Evolutionary conservation across 2,888 invertebrate genomes (phyloP).

Genomic region (Torymus aiolomorphi): DNA sequence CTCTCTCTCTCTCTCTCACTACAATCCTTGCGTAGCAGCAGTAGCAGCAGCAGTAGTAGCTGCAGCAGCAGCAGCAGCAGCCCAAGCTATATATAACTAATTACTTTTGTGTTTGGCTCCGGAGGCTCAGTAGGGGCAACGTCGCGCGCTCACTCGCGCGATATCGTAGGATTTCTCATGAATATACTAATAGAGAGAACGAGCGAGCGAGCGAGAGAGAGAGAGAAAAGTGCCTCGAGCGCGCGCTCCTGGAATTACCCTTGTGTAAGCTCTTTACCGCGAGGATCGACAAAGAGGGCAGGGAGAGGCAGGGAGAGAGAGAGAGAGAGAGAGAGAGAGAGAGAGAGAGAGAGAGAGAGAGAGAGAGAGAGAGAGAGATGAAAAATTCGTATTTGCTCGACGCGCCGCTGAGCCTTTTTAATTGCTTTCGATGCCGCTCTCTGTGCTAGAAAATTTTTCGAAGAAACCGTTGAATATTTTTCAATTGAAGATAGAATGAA

Average conservation of each 20-base stretch:
- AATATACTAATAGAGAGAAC: constrained; percentile 69
- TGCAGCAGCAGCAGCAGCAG: too few relatives aligned
- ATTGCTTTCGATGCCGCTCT: constrained; percentile 16
- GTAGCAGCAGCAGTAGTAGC: too few relatives aligned
- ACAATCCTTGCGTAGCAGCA: not conserved
- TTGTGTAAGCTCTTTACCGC: constrained; percentile 63
- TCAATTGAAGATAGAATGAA: not conserved
- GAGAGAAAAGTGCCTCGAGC: constrained; percentile 62
- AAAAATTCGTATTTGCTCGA: constrained; percentile 38
- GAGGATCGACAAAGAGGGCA: constrained; percentile 61
- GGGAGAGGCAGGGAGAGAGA: constrained; percentile 1
- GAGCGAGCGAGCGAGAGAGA: constrained; percentile 54
- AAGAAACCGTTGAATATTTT: constrained; percentile 5
- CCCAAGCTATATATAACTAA: constrained; percentile 60
- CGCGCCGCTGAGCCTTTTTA: not conserved
- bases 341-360: not conserved
- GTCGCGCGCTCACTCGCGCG: constrained; percentile 52
- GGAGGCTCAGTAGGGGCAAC: constrained; percentile 54
- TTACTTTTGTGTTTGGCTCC: constrained; percentile 68
- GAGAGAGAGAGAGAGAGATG: not conserved
- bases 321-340: constrained; percentile 11
- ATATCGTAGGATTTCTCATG: constrained; percentile 66
- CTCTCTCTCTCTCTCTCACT: not conserved
- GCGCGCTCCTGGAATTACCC: constrained; percentile 52
- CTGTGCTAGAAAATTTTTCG: not conserved